Evolutionary conservation across 2,113 vertebrate genomes (phyloP), one percentile per base, ranked within the genome.

Genomic region (Pleuronectes platessa): DNA sequence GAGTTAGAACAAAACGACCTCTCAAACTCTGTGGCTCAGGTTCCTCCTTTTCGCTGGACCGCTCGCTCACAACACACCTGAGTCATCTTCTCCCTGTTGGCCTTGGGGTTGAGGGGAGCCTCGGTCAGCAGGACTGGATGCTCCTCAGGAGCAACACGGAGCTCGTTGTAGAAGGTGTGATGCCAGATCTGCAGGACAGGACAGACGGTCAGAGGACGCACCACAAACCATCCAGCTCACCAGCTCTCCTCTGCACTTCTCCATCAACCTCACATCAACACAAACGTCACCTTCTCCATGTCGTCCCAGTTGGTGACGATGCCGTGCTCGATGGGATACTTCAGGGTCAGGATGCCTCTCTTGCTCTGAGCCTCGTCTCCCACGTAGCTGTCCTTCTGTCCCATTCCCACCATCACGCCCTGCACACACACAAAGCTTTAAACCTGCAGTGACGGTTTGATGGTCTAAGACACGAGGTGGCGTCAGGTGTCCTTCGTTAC

Each of bases 261-360:
- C 26, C 26, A 27, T 27, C 26, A 2, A 42, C 40, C 10, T 13
- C 40, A 45, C 11, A 14, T 45, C 35, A 9, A 37, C 35, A 37
- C 17, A 47, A 47, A 47, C 49, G 1, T 70, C 18, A 94, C 92
- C 95, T 98, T 99, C 92, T 98, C 97, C 97, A 98, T 98, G 86
- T 99, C 97, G 0, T 98, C 97, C 97, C 97, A 99, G 96, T 98
- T 98, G 74, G 97, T 99, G 93, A 98, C 96, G 92, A 98, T 98
- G 82, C 97, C 97, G 0, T 98, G 96, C 83, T 99, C 97, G 31
- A 98, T 98, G 84, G 97, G 97, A 83, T 98, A 97, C 76, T 99
- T 98, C 74, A 88, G 79, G 71, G 82, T 84, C 61, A 84, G 86
- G 79, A 79, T 97, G 68, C 97, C 97, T 74, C 97, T 95, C 93